Evolutionary conservation across 2,113 vertebrate genomes (phyloP).

Genomic region (Atrichornis clamosus): DNA sequence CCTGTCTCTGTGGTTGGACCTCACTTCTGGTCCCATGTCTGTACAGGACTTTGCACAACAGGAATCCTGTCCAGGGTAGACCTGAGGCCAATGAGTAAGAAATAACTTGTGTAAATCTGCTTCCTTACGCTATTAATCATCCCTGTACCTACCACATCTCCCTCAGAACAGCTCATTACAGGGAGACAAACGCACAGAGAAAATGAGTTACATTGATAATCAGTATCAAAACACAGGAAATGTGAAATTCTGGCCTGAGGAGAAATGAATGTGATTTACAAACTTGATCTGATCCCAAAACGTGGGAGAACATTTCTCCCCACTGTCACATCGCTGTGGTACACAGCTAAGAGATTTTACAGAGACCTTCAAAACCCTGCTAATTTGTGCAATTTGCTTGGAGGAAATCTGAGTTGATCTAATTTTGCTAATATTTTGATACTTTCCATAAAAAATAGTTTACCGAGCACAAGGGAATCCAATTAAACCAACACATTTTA

Average conservation of each 20-base stretch:
- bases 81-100: not conserved
- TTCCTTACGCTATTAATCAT: not conserved
- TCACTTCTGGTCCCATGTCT: not conserved
- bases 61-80: not conserved
- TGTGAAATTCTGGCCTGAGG: not conserved
- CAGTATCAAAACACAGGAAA: not conserved
- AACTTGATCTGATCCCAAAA: not conserved
- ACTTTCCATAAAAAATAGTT: not conserved
- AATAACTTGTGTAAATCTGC: not conserved
- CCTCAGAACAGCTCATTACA: not conserved
- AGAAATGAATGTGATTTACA: not conserved
- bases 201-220: not conserved
- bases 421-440: constrained; percentile 26
- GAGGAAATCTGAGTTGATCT: not conserved
- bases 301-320: not conserved
- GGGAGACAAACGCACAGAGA: not conserved
- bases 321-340: not conserved
- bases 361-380: not conserved
- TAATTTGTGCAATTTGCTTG: not conserved
- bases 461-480: not conserved
- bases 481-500: constrained; percentile 5
- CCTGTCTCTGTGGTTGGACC: not conserved
- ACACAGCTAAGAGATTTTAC: not conserved
- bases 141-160: not conserved
- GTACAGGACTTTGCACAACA: not conserved